These are phyloP conservation scores for Vicugna pacos DNA, from an alignment of 2,113 vertebrate genomes.

Conservation along the genomic window DNA sequence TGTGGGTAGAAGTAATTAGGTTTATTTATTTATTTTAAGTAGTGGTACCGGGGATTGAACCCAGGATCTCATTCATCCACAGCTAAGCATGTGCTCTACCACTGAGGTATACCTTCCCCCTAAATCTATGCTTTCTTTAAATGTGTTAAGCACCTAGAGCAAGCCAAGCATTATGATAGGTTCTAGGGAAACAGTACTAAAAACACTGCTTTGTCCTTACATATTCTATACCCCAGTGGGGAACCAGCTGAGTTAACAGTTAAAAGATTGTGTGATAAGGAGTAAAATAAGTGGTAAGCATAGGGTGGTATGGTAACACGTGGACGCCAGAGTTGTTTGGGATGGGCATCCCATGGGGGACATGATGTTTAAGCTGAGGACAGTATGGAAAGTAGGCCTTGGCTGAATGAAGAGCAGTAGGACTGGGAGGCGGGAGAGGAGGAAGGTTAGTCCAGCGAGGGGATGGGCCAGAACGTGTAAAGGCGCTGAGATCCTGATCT, in stretches of 20 bases:
- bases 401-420: background rate
- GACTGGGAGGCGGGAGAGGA: background rate
- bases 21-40: no score
- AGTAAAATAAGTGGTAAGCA: background rate
- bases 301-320: background rate
- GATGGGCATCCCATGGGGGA: background rate
- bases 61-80: no score
- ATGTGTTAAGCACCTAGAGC: background rate
- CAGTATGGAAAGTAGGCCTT: background rate
- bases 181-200: constrained; percentile 13
- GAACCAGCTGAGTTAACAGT: background rate
- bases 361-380: background rate
- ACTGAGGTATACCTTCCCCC: no score
- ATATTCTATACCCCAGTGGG: background rate
- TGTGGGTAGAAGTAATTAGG: no score
- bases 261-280: constrained; percentile 15
- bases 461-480: background rate
- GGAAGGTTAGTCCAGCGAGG: background rate
- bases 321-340: background rate
- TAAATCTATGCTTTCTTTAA: background rate
- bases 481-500: background rate
- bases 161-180: background rate
- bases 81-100: no score
- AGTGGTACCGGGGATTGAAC: no score
- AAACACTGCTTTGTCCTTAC: background rate